Base-by-base conservation (phyloP, 1,140 invertebrate genomes). In the Diabrotica undecimpunctata region DNA sequence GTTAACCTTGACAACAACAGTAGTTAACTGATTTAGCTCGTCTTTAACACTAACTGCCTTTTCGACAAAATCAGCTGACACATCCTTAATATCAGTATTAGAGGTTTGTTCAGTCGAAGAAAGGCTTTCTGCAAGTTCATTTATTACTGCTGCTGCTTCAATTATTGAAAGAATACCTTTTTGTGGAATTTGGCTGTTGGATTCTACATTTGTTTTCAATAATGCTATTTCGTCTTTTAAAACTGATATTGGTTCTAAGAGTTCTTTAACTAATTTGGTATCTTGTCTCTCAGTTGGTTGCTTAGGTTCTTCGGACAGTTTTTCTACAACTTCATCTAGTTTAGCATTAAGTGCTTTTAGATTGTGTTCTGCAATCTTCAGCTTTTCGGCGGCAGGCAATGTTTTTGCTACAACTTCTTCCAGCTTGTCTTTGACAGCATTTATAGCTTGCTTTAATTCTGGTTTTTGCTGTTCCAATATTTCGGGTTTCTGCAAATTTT, bases 401-500 rank as follows among this genome's bases (percentile, higher is more conserved):
- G 41, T 10, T 25, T 1, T 46, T 46, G 41, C n/a, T 46, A n/a
- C 41, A 5, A 46, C 8, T 46, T 46, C 8, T 25, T 46, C 5
- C 8, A 46, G 4, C 6, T 46, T 8, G 3, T 46, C 8, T 46
- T 46, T 46, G 6, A 46, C 41, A 46, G 59, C 12, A 10, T 3
- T 38, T 7, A 66, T 36, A 54, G 64, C 64, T 60, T 65, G 61
- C 9, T 50, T 46, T 11, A 62, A 9, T 62, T 68, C 62, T 12
- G 59, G 37, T 55, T 65, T 52, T 50, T 65, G 41, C 51, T 13
- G 37, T 55, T 61, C n/a, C 12, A 60, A 37, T 61, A 58, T 13
- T 64, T 67, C 62, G 25, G 68, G 65, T 59, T 64, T 67, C 12
- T 57, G 39, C 11, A 59, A 0, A 8, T 46, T 50, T 54, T 54